phyloP scores from a whole-genome alignment of 2,797 vertebrate genomes.

The Liparis tanakae region DNA sequence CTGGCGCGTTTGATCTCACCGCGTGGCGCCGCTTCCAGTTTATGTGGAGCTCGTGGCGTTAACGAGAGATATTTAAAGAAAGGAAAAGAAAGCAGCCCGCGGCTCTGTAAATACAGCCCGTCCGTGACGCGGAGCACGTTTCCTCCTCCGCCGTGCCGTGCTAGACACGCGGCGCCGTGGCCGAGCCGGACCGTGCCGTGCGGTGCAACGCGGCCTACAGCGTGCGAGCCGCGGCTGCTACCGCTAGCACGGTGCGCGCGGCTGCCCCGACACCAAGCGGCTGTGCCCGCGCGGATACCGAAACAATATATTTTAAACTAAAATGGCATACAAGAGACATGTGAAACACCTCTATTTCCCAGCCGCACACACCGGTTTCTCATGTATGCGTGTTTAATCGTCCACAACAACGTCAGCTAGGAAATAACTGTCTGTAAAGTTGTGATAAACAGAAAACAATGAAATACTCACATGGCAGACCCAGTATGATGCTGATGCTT shows the following conservation, averaged over 20 bases:
- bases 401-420: background rate
- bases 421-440: constrained; percentile 63
- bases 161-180: constrained; percentile 36
- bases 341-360: accelerated
- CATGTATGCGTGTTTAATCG: background rate
- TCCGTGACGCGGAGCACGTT: background rate
- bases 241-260: constrained; percentile 74
- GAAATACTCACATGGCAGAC: constrained; percentile 76
- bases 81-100: background rate
- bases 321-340: accelerated
- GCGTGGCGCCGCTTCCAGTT: background rate
- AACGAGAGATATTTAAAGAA: background rate
- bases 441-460: constrained; percentile 46
- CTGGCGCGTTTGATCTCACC: background rate
- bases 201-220: constrained; percentile 65
- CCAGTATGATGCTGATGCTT: constrained; percentile 68
- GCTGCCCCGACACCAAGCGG: constrained; percentile 21
- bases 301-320: background rate
- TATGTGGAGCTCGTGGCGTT: background rate
- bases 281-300: constrained; percentile 5
- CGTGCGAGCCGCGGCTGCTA: constrained; percentile 47
- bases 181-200: background rate
- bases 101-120: background rate
- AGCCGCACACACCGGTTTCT: accelerated
- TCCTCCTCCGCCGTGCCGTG: constrained; percentile 16